Base-by-base conservation (phyloP, 2,113 vertebrate species). In the Hiodon alosoides region DNA sequence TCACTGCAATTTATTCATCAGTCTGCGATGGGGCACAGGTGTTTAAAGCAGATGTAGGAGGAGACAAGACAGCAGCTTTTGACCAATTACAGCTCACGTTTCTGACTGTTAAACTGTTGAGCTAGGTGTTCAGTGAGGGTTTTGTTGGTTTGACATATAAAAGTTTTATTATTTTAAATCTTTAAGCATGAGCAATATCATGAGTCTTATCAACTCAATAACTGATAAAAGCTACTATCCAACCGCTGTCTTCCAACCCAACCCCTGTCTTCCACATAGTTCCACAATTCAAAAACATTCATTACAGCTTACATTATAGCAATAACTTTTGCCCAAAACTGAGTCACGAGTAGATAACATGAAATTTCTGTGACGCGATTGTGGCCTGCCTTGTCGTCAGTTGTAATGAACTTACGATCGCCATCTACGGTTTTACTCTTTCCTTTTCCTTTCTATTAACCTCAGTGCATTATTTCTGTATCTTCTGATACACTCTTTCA, bases 301-400 rank as follows among this genome's bases (percentile, higher is more conserved):
- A 80, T 80, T 79, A 80, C 51, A 74, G 66, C 67, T 51, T 74
- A 77, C 77, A 80, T 82, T 79, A 77, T 50, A 82, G 67, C 75
- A 69, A 79, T 80, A 71, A 71, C 52, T 78, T 66, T 72, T 61
- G 60, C 47, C 48, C 14, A 17, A n/a, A 61, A 53, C 57, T 51
- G 58, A 17, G 74, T 69, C 66, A 17, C 0, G 17, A 64, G 47
- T 31, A 2, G 74, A 46, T 55, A 17, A 16, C 61, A 50, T 78
- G 75, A 75, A 70, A 80, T 74, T 76, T 70, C 57, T 51, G 11
- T 3, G 16, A 46, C 47, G 65, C 10, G 31, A 16, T 8, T n/a
- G 50, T 5, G 2, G 58, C 57, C 50, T 69, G 59, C 67, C 64
- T 82, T 64, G 60, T 73, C 72, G 64, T 7, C 46, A 17, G 8